Base-by-base conservation (phyloP, 1,140 invertebrate species). In the Drosophila nannoptera region DNA sequence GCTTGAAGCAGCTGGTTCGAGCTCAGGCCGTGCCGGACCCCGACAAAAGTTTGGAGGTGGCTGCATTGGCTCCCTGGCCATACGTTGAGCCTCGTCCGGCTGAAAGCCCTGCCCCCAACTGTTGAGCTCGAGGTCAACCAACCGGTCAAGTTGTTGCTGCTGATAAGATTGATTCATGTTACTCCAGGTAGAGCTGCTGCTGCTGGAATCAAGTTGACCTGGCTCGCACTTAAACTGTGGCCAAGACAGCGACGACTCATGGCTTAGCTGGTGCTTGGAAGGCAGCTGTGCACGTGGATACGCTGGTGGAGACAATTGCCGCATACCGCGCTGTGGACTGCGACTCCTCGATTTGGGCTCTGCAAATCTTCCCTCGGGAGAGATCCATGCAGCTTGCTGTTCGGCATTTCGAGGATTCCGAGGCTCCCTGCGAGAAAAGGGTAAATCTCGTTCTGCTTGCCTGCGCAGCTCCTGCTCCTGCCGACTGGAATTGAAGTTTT, bases 41-140 rank as follows among this genome's bases (percentile, higher is more conserved):
- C 8, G 6, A 4, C 6, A 2, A 4, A 16, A 60, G 6, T 52
- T 59, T 4, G 66, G 35, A 4, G 29, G 50, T 2, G 59, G 66
- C 45, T 69, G 66, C 11, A 2, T n/a, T 5, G 62, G 46, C 11
- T 65, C 40, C 6, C 2, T 46, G 12, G 54, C 62, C 61, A 70
- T 70, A 33, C 11, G 8, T 5, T 36, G 5, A 7, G 68, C 68
- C 32, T 58, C 54, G 1, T 43, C 53, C 0, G 38, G 5, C 3
- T 38, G 8, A 22, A 46, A 65, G 0, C 67, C 67, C n/a, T n/a
- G n/a, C n/a, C n/a, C n/a, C 4, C 36, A 22, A 22, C 3, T 22
- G 22, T 22, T 22, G 22, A 22, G 22, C 22, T 22, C n/a, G n/a
- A n/a, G 22, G 22, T 3, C 22, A 22, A 2, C 22, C 22, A 3